Evolutionary conservation across 2,888 invertebrate genomes (phyloP).

Genomic region (Oasisia sp.): DNA sequence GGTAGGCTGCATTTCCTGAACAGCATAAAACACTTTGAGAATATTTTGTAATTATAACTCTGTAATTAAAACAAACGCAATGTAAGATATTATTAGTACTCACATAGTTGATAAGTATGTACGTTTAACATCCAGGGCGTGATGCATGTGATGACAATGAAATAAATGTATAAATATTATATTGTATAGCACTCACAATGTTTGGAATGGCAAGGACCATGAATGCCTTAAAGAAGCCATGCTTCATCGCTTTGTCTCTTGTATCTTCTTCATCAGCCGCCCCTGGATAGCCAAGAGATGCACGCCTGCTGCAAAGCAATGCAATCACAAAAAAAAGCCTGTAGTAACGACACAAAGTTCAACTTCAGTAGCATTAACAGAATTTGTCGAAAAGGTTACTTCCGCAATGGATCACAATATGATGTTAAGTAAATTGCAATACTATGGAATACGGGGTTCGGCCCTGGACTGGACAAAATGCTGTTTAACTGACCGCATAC

Average conservation of each 20-base stretch:
- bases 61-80: background rate
- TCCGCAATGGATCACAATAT: no score
- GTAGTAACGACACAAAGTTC: background rate
- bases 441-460: no score
- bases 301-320: background rate
- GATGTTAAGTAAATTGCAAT: no score
- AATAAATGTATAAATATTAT: background rate
- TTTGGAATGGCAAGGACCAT: constrained; percentile 88
- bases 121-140: background rate
- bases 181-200: constrained; percentile 69
- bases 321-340: background rate
- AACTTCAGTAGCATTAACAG: no score
- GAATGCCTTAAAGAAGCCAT: constrained; percentile 77
- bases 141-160: background rate
- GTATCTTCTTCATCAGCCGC: background rate
- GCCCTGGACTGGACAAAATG: no score
- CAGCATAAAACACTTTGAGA: background rate
- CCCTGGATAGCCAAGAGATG: constrained; percentile 8
- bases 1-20: constrained; percentile 77
- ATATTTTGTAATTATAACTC: background rate
- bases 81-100: background rate
- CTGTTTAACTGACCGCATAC: no score
- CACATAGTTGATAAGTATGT: background rate
- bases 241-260: constrained; percentile 24
- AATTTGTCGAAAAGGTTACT: no score